Percentiles rank a stretch among this genome's conserved stretches.
Evolutionary conservation across 2,888 invertebrate species (phyloP).

Genomic region (Drosophila meridionalis): DNA sequence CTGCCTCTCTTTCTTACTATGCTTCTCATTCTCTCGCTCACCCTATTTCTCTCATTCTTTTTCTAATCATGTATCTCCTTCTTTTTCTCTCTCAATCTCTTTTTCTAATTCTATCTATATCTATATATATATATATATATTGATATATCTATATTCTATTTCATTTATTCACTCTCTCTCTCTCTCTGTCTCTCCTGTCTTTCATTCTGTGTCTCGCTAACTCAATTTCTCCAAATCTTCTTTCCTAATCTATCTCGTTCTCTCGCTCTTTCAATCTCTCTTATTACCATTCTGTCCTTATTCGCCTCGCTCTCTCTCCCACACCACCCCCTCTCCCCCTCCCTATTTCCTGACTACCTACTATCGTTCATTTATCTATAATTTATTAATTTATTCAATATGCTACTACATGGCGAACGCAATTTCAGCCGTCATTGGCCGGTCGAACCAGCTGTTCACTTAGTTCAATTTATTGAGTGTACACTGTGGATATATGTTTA

Average conservation of each 20-base stretch:
- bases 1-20: background rate
- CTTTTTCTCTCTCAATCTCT: background rate
- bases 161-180: background rate
- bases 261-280: background rate
- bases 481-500: slow-evolving; percentile 15
- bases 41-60: background rate
- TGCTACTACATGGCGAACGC: background rate
- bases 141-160: background rate
- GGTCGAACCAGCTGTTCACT: background rate
- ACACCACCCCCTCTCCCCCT: no score
- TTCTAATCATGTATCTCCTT: no score
- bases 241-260: background rate
- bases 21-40: background rate
- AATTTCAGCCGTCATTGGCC: slow-evolving; percentile 2
- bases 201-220: background rate
- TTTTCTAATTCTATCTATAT: background rate
- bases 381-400: slow-evolving; percentile 6
- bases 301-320: background rate
- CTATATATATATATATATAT: no score
- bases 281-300: no score
- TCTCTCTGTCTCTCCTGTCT: background rate
- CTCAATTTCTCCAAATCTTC: no score
- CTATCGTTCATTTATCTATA: background rate
- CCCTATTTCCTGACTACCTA: background rate
- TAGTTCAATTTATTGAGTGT: slow-evolving; percentile 9